These are phyloP conservation scores for Acanthornis magna DNA, from an alignment of 2,797 vertebrate genomes.

Conservation along the genomic window DNA sequence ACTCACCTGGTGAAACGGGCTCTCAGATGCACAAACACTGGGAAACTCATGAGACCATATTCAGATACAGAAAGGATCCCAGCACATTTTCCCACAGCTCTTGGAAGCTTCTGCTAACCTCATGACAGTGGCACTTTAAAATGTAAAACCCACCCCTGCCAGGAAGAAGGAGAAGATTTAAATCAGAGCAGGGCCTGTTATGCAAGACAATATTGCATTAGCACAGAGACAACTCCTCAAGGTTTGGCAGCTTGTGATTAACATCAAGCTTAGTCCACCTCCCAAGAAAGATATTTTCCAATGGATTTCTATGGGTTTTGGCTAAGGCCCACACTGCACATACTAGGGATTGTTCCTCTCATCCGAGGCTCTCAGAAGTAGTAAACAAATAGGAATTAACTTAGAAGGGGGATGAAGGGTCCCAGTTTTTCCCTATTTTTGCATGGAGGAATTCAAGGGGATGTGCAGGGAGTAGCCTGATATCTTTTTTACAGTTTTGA, in stretches of 20 bases:
- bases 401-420: not conserved
- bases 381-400: not conserved
- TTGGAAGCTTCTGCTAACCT: not conserved
- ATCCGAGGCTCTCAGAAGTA: not conserved
- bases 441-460: not conserved
- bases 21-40: not conserved
- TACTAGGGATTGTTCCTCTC: not conserved
- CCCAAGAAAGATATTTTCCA: not conserved
- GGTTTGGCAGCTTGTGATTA: conserved; percentile 1
- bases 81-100: not conserved
- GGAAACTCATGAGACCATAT: not conserved
- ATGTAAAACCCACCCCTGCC: not conserved
- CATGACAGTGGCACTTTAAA: not conserved
- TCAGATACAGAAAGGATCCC: not conserved
- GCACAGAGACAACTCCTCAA: not conserved
- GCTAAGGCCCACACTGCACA: not conserved
- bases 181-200: not conserved
- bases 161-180: not conserved
- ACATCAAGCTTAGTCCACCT: not conserved
- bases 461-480: not conserved
- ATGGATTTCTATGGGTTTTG: not conserved
- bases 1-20: not conserved
- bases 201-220: not conserved
- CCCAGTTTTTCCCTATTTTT: not conserved
- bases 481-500: not conserved